Percentiles rank a stretch among this genome's conserved stretches.
Evolutionary conservation across 2,888 invertebrate species (phyloP).

Genomic region (Cryptocephalus moraei): DNA sequence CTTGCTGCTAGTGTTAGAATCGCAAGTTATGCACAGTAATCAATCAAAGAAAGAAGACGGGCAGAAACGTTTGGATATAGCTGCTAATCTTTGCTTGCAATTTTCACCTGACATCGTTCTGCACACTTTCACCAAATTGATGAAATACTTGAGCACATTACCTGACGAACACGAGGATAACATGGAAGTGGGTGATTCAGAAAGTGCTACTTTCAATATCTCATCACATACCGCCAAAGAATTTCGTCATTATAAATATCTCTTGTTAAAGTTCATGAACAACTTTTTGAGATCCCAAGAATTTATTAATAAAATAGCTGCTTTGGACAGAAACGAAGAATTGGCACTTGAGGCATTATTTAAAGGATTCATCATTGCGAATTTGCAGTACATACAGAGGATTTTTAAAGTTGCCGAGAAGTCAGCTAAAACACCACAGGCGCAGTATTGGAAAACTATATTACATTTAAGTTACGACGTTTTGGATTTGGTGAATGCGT

Average conservation of each 20-base stretch:
- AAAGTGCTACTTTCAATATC: conserved; percentile 44
- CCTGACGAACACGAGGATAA: conserved; percentile 52
- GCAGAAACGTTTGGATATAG: conserved; percentile 54
- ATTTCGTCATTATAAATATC: conserved; percentile 75
- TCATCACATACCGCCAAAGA: conserved; percentile 58
- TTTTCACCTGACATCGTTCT: conserved; percentile 55
- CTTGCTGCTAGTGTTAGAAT: conserved; percentile 59
- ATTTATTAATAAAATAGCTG: conserved; percentile 56
- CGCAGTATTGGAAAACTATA: conserved; percentile 76
- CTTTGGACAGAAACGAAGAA: conserved; percentile 40
- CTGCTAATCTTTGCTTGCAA: conserved; percentile 53
- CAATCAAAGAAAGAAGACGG: conserved; percentile 23
- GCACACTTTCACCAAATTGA: conserved; percentile 54
- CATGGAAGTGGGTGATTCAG: conserved; percentile 31
- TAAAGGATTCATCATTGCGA: conserved; percentile 58
- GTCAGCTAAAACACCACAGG: conserved; percentile 44
- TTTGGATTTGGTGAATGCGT: conserved; percentile 66
- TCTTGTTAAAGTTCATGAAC: conserved; percentile 63
- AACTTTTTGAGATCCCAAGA: conserved; percentile 56
- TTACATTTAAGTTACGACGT: conserved; percentile 70
- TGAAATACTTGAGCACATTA: conserved; percentile 54
- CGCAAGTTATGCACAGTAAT: conserved; percentile 51
- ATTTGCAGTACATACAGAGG: conserved; percentile 56
- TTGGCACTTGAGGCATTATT: conserved; percentile 50
- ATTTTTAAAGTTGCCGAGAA: conserved; percentile 54